Conservation (phyloP, 2,113 vertebrate species). For the Mobula hypostoma region DNA sequence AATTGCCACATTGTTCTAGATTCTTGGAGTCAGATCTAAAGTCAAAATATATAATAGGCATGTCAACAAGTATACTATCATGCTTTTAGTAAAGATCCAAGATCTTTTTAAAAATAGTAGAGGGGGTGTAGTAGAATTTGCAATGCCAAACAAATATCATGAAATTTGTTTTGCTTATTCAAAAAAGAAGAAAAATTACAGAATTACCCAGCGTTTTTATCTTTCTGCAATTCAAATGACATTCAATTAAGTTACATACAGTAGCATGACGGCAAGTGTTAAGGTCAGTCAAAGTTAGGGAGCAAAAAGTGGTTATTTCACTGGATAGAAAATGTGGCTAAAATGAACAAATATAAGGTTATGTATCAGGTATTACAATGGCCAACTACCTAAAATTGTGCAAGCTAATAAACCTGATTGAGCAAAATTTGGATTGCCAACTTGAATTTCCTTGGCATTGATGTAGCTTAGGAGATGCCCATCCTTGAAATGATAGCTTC, state of each 20-base stretch:
- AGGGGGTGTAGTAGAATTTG: not conserved
- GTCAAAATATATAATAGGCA: not conserved
- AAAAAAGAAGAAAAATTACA: not conserved
- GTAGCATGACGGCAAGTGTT: not conserved
- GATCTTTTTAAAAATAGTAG: not conserved
- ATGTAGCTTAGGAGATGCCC: not conserved
- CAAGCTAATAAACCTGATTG: not conserved
- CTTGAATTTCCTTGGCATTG: not conserved
- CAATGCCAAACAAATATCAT: not conserved
- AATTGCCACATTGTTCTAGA: not conserved
- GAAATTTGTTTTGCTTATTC: constrained; percentile 5
- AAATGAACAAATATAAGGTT: not conserved
- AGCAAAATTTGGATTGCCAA: not conserved
- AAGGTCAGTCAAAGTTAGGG: not conserved
- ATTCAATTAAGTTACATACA: not conserved
- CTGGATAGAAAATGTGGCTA: not conserved
- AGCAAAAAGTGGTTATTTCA: not conserved
- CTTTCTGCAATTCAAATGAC: not conserved
- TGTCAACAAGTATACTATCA: not conserved
- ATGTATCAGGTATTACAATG: not conserved
- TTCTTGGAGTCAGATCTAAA: constrained; percentile 10
- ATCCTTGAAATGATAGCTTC: not conserved
- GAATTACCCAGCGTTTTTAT: not conserved
- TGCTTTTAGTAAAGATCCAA: not conserved
- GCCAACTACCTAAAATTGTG: not conserved